A percentile compares a stretch with the other conserved stretches of the same genome.
phyloP scores from a whole-genome alignment of 2,113 vertebrate species.

The Odocoileus hemionus region DNA sequence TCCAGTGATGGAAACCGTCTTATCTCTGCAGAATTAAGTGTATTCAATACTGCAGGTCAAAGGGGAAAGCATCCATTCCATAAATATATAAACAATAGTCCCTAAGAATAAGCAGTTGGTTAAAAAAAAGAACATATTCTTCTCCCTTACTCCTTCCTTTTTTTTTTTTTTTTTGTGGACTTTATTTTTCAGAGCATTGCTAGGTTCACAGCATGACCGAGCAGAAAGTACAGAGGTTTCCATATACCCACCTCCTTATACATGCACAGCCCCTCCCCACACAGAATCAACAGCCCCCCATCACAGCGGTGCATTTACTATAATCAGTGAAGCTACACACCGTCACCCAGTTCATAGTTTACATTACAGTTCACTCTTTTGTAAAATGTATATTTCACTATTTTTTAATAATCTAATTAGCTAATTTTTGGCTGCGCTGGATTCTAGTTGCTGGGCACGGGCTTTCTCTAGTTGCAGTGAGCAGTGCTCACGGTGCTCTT shows the following conservation, averaged over 20 bases:
- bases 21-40: slow-evolving; percentile 43
- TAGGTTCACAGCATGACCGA: neutral
- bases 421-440: neutral
- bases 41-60: neutral
- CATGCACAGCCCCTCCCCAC: accelerated
- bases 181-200: neutral
- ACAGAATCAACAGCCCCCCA: accelerated
- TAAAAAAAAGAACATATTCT: neutral
- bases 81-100: neutral
- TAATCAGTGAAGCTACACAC: accelerated
- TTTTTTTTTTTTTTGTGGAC: neutral
- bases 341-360: neutral
- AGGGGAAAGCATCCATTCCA: neutral
- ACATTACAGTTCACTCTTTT: neutral
- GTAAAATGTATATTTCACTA: neutral
- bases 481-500: neutral
- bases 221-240: neutral
- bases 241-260: accelerated
- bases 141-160: neutral
- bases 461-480: neutral
- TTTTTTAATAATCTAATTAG: neutral
- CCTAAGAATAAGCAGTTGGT: neutral
- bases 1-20: neutral
- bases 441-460: neutral
- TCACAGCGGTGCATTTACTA: accelerated